Evolutionary conservation across 2,888 invertebrate genomes (phyloP), one percentile per base, ranked within the genome.

Genomic region (Rhopalosiphum nymphaeae): DNA sequence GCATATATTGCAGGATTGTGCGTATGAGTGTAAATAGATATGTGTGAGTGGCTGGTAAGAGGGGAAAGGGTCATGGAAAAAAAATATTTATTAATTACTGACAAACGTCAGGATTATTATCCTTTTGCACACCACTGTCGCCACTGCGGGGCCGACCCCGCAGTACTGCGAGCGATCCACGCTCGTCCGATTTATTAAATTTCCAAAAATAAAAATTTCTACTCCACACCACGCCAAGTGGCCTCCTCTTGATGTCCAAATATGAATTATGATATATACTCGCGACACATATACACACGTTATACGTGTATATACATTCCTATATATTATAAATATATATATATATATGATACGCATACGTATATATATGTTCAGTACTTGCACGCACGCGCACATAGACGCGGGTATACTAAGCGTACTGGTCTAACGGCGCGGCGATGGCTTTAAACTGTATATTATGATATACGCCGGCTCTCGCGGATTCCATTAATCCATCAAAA

Each of bases 401-500:
- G n/a, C 86, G 49, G 57, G 44, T 67, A 49, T 49, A 67, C 36
- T 46, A 46, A 57, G 16, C 10, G n/a, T 26, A 84, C 42, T 84
- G n/a, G 53, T n/a, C 49, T 25, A 36, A 67, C 53, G 29, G 84
- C 25, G n/a, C 10, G 21, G 90, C 5, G 57, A 53, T 53, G 21
- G 85, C 56, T 56, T 85, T 91, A n/a, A 36, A 42, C 91, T 56
- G n/a, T 53, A 53, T 53, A 44, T 85, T 85, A 85, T 84, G 44
- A 91, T 91, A 84, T 84, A 91, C 91, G 44, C 21, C 44, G 42
- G 29, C 85, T 85, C 84, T 91, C 42, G 56, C 86, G 25, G 2
- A 36, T 88, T 87, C 92, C 92, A 92, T 92, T 92, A 92, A 92
- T 92, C 87, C 92, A 36, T 87, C 92, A 92, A 85, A 87, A 67